Percentiles rank a stretch among this genome's conserved stretches.
These are phyloP conservation scores for Agonum fuliginosum DNA, from an alignment of 2,888 invertebrate genomes.

Conservation along the genomic window DNA sequence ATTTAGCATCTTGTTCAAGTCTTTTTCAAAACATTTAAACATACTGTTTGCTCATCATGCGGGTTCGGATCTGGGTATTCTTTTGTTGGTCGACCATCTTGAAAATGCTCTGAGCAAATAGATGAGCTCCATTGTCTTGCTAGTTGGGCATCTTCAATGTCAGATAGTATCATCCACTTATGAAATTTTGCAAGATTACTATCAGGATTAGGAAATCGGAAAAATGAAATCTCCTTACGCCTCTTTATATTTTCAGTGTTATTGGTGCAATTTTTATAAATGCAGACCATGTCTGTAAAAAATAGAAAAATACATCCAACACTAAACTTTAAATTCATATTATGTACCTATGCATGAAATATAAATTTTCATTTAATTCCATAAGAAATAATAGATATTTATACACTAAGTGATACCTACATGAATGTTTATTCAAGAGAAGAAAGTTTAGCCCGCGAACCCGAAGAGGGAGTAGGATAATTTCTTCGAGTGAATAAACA, in stretches of 20 bases:
- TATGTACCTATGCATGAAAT: too few species aligned
- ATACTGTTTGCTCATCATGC: conserved; percentile 28
- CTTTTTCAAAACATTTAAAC: neutral
- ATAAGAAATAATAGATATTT: too few species aligned
- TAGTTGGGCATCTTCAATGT: conserved; percentile 12
- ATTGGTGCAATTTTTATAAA: conserved; percentile 48
- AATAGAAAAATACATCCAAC: too few species aligned
- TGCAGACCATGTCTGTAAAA: conserved; percentile 14
- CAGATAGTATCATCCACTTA: conserved; percentile 36
- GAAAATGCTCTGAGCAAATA: conserved; percentile 43
- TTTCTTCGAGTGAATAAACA: too few species aligned
- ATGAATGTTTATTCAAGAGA: too few species aligned
- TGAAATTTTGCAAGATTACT: conserved; percentile 21
- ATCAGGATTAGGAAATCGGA: conserved; percentile 26
- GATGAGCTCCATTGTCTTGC: conserved; percentile 10
- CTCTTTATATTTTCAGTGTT: conserved; percentile 23
- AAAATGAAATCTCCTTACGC: neutral
- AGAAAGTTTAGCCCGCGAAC: too few species aligned
- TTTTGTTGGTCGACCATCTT: conserved; percentile 27
- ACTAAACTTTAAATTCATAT: too few species aligned
- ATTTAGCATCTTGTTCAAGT: neutral
- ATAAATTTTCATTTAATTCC: too few species aligned
- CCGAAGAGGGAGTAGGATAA: too few species aligned
- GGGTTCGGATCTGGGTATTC: conserved; percentile 25
- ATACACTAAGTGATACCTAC: too few species aligned